phyloP scores from a whole-genome alignment of 1,140 invertebrate species.

The Drosophila nebulosa region DNA sequence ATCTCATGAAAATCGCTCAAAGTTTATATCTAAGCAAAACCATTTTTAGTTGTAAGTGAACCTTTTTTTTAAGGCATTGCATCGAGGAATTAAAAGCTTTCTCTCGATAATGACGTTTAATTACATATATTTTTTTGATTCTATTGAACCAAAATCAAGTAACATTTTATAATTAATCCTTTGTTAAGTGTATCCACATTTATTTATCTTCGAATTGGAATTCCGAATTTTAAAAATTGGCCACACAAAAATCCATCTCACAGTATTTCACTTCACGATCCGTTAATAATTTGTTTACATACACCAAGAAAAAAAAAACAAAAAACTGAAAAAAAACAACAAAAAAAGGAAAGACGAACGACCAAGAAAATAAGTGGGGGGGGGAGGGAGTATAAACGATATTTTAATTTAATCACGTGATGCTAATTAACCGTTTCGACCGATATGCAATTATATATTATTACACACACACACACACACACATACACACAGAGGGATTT shows the following conservation, averaged over 20 bases:
- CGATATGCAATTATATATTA: constrained; percentile 12
- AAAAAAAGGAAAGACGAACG: too few species aligned
- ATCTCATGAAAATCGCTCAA: too few species aligned
- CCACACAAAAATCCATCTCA: constrained; percentile 29
- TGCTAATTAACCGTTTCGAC: background rate
- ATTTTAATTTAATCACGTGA: constrained; percentile 2
- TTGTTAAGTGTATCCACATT: background rate
- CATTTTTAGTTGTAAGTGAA: too few species aligned
- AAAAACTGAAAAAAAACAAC: background rate
- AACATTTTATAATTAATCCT: too few species aligned
- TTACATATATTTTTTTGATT: background rate
- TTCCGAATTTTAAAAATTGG: background rate
- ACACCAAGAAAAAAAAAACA: background rate
- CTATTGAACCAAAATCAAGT: too few species aligned
- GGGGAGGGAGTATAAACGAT: background rate
- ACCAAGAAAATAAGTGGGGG: too few species aligned
- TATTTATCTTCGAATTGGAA: background rate
- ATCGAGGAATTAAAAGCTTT: too few species aligned
- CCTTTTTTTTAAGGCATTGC: too few species aligned
- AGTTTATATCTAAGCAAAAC: too few species aligned
- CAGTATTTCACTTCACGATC: constrained; percentile 15
- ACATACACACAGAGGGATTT: constrained; percentile 17
- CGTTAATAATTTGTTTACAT: background rate
- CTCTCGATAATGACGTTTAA: too few species aligned
- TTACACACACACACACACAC: background rate